Evolutionary conservation across 2,888 invertebrate genomes (phyloP), one percentile per base, ranked within the genome.

Genomic region (Panzeria rudis): DNA sequence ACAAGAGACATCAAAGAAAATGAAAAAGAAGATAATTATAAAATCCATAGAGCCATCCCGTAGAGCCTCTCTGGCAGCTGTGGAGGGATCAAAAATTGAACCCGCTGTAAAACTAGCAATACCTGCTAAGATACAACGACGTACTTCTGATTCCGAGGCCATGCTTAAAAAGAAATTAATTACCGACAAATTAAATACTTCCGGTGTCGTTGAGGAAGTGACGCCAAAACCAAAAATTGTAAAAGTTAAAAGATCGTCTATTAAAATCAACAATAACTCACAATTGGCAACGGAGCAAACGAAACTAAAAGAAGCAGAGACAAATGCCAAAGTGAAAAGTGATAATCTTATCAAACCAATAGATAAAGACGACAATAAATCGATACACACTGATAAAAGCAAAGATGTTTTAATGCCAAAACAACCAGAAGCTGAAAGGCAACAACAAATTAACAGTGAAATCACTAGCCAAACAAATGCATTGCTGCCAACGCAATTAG

Each of bases 131-230:
- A 84, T 82, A 86, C 89, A 89, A 83, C 88, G 92, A 35, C 88
- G 92, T 75, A 91, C 91, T 73, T 92, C 92, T 17, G 92, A 92
- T 86, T 91, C 92, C 11, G 91, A 89, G 78, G 87, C 92, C 56
- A 87, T 92, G 82, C 87, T 91, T 4, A 91, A 90, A 82, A 89
- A 89, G 88, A 88, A 90, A 88, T 81, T 17, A 66, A 71, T 81
- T 50, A 77, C 77, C 64, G 23, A 54, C 35, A 85, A 80, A 84
- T 76, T 32, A 72, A 87, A 80, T 47, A 85, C 86, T 87, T 86
- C 87, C 87, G 88, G 83, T 47, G 29, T 25, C 35, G 84, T 85
- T 83, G 86, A 82, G 80, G 75, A 84, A 80, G 87, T 87, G 86
- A 81, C 81, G 84, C 84, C 86, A 69, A 86, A 88, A 38, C 69